A percentile compares a stretch with the other conserved stretches of the same genome.
Evolutionary conservation across 2,888 invertebrate genomes (phyloP).

Genomic region (Lasioglossum vierecki): DNA sequence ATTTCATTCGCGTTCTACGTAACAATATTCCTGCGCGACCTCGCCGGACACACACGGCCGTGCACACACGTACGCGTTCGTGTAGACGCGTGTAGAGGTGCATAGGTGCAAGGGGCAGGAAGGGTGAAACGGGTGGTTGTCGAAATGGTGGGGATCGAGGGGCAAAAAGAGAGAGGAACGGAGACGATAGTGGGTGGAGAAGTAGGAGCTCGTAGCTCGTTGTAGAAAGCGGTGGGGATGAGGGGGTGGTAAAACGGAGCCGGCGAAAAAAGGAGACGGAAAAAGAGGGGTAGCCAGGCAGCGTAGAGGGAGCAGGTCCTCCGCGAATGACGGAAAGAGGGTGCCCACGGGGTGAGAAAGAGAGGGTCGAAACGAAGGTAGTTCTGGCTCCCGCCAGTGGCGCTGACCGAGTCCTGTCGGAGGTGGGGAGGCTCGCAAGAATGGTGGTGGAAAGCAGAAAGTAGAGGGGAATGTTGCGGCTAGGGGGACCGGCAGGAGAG

Average conservation of each 20-base stretch:
- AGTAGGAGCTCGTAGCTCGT: constrained; percentile 29
- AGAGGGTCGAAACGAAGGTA: constrained; percentile 34
- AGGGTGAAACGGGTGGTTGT: constrained; percentile 22
- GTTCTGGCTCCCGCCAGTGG: constrained; percentile 66
- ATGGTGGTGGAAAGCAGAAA: constrained; percentile 64
- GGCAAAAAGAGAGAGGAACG: constrained; percentile 15
- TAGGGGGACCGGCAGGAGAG: constrained; percentile 46
- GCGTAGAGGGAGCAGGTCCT: constrained; percentile 27
- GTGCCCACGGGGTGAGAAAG: constrained; percentile 27
- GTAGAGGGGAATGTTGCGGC: constrained; percentile 54
- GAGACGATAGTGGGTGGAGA: constrained; percentile 31
- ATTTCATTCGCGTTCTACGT: constrained; percentile 80
- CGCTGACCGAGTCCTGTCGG: constrained; percentile 52
- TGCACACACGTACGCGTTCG: background rate
- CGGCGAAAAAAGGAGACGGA: constrained; percentile 50
- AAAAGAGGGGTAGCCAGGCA: constrained; percentile 33
- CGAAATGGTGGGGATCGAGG: constrained; percentile 40
- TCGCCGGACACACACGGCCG: constrained; percentile 65
- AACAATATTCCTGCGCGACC: constrained; percentile 79
- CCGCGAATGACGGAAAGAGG: constrained; percentile 31
- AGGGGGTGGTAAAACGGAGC: constrained; percentile 50
- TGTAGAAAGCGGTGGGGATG: constrained; percentile 30
- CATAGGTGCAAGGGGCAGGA: constrained; percentile 32
- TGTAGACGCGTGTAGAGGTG: background rate
- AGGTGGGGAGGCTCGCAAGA: constrained; percentile 46